Conservation (phyloP, 2,888 invertebrate species). For the Pandemis corylana region DNA sequence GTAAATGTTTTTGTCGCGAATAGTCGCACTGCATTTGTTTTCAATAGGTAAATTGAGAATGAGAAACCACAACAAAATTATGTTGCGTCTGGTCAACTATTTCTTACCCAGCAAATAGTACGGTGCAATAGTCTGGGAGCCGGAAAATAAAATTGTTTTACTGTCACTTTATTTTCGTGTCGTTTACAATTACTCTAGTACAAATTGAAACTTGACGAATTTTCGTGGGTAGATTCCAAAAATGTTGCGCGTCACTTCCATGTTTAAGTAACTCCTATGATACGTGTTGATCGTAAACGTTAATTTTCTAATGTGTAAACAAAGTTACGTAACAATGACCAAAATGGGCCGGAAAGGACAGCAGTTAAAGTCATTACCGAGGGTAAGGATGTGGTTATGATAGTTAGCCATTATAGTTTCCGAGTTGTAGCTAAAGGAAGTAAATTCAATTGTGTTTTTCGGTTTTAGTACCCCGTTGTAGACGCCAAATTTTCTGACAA, state of each 20-base stretch:
- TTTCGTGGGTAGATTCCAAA: too few species aligned
- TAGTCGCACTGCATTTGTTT: too few species aligned
- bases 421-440: not conserved
- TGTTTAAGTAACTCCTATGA: not conserved
- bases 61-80: too few species aligned
- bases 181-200: too few species aligned
- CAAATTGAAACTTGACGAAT: too few species aligned
- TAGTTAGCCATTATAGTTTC: slow-evolving; percentile 21
- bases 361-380: slow-evolving; percentile 30
- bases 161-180: too few species aligned
- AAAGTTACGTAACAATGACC: slow-evolving; percentile 26
- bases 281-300: not conserved
- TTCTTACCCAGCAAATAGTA: too few species aligned
- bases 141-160: too few species aligned
- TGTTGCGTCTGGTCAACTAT: too few species aligned
- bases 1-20: too few species aligned
- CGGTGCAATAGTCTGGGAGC: too few species aligned
- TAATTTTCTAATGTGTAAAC: slow-evolving; percentile 20
- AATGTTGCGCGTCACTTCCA: not conserved
- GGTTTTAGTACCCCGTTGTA: not conserved
- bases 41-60: too few species aligned
- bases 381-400: slow-evolving; percentile 27
- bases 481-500: not conserved
- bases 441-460: not conserved
- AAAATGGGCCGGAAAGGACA: slow-evolving; percentile 32